Percentiles rank a stretch among this genome's conserved stretches.
These are phyloP conservation scores for Ophion obscuratus DNA, from an alignment of 2,888 invertebrate genomes.

Conservation along the genomic window DNA sequence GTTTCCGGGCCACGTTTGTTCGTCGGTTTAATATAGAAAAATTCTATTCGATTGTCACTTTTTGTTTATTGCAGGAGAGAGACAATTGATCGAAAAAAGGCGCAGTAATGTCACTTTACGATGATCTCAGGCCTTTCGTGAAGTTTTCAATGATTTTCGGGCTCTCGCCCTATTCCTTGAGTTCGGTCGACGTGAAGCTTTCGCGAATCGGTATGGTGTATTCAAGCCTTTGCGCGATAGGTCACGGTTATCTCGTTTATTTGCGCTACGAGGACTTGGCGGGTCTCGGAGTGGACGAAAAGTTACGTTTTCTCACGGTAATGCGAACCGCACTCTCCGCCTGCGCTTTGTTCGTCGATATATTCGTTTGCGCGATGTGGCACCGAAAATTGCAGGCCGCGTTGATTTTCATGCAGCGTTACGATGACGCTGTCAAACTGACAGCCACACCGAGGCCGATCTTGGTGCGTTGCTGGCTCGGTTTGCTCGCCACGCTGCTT, in stretches of 20 bases:
- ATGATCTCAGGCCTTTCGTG: conserved; percentile 50
- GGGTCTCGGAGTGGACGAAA: neutral
- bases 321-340: conserved; percentile 36
- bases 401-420: conserved; percentile 31
- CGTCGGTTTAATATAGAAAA: too few species aligned
- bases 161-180: conserved; percentile 45
- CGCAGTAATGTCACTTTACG: conserved; percentile 42
- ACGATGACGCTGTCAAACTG: conserved; percentile 47
- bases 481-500: conserved; percentile 2
- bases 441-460: neutral
- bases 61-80: neutral
- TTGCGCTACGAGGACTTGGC: conserved; percentile 1
- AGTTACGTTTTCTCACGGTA: conserved; percentile 49
- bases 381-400: conserved; percentile 43
- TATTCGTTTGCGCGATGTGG: conserved; percentile 32
- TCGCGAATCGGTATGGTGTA: conserved; percentile 34
- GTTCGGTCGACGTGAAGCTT: conserved; percentile 16
- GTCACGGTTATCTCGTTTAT: conserved; percentile 37
- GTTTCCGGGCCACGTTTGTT: too few species aligned
- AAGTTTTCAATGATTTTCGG: conserved; percentile 40
- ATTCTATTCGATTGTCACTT: neutral
- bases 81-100: neutral
- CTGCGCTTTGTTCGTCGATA: conserved; percentile 44
- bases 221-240: conserved; percentile 27
- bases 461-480: conserved; percentile 25